A percentile compares a stretch with the other conserved stretches of the same genome.
These are phyloP conservation scores for Cariama cristata DNA, from an alignment of 2,113 vertebrate species.

Conservation along the genomic window DNA sequence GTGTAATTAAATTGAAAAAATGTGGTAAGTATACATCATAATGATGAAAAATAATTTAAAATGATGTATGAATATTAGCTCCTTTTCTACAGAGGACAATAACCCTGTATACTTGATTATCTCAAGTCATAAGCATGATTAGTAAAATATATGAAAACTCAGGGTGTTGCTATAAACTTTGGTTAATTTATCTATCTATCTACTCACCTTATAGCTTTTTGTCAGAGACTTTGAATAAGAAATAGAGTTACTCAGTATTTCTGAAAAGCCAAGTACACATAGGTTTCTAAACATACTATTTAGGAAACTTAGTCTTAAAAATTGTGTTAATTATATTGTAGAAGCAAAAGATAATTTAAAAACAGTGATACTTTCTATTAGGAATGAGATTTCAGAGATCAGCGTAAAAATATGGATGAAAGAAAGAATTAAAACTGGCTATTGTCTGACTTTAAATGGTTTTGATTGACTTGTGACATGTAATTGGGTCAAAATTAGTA, in stretches of 20 bases:
- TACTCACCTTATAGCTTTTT: neutral
- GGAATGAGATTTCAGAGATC: neutral
- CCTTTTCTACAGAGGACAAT: neutral
- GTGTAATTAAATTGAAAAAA: neutral
- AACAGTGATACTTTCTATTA: neutral
- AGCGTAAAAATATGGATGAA: neutral
- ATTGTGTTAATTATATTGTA: neutral
- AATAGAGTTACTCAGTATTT: neutral
- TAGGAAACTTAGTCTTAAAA: neutral
- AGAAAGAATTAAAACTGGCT: neutral
- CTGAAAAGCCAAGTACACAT: neutral
- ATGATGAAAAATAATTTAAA: neutral
- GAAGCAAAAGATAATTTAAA: neutral
- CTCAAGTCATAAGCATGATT: fast-evolving
- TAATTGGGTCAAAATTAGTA: neutral
- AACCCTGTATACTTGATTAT: neutral
- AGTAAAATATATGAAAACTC: neutral
- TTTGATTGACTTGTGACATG: neutral
- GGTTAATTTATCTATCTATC: neutral
- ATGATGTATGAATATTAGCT: neutral
- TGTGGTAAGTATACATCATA: neutral
- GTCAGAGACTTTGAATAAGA: neutral
- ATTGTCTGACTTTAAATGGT: neutral
- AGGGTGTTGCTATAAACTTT: neutral
- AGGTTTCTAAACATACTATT: neutral